These are phyloP conservation scores for Ligdia adustata DNA, from an alignment of 2,888 invertebrate species.

Conservation along the genomic window DNA sequence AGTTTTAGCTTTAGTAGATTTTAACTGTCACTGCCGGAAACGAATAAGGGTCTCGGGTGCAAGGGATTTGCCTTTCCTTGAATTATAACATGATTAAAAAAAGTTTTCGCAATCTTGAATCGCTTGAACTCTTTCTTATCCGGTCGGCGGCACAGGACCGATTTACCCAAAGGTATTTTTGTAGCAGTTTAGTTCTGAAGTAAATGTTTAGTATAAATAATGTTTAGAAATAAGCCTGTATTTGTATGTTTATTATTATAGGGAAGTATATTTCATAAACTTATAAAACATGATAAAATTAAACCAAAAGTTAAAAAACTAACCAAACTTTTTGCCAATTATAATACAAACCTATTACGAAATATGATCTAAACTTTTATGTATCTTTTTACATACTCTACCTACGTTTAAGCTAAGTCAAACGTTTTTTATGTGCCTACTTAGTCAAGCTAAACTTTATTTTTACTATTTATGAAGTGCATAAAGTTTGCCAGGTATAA, in stretches of 20 bases:
- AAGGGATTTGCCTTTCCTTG: conserved; percentile 29
- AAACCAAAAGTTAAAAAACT: no score
- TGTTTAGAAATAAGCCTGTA: no score
- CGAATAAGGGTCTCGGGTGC: conserved; percentile 29
- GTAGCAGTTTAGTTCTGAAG: no score
- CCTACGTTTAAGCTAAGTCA: no score
- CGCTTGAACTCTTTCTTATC: conserved; percentile 15
- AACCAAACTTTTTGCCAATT: no score
- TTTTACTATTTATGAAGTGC: conserved; percentile 19
- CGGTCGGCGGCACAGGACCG: not conserved
- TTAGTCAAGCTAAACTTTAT: conserved; percentile 5
- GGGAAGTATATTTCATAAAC: no score
- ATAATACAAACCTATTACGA: no score
- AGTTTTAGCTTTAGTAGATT: conserved; percentile 58
- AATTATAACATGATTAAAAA: conserved; percentile 36
- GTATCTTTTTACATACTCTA: no score
- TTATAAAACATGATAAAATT: no score
- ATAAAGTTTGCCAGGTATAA: conserved; percentile 27
- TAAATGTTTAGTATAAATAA: no score
- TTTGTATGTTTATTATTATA: no score
- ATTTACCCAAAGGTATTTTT: conserved; percentile 5
- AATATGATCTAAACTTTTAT: no score
- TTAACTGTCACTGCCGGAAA: conserved; percentile 48
- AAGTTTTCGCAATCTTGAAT: conserved; percentile 26
- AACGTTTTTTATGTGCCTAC: not conserved